Evolutionary conservation across 2,113 vertebrate genomes (phyloP).

Genomic region (Tetrao urogallus): DNA sequence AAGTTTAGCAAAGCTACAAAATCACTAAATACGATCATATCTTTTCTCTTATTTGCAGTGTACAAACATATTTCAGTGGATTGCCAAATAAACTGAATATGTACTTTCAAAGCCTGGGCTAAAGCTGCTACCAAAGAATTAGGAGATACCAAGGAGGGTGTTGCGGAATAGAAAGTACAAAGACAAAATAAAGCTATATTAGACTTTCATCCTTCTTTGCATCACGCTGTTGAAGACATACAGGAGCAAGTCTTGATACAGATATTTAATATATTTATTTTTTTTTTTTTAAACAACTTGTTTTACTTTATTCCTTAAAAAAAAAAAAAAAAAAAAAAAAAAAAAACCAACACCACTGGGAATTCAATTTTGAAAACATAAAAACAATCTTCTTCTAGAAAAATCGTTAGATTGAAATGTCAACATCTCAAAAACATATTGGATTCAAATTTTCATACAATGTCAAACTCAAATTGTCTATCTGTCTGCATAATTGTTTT

Average conservation of each 20-base stretch:
- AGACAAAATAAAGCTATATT: not conserved
- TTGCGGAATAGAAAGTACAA: not conserved
- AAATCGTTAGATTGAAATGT: too few relatives aligned
- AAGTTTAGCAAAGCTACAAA: not conserved
- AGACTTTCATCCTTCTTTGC: not conserved
- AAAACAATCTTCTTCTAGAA: too few relatives aligned
- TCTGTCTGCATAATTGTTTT: too few relatives aligned
- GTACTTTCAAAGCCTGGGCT: not conserved
- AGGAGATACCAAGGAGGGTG: not conserved
- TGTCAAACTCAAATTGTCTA: too few relatives aligned
- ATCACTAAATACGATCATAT: not conserved
- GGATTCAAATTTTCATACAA: too few relatives aligned
- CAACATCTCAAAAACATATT: too few relatives aligned
- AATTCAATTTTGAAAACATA: too few relatives aligned
- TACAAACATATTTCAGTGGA: not conserved
- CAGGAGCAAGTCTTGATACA: not conserved
- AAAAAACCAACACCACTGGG: too few relatives aligned
- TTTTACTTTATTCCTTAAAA: not conserved
- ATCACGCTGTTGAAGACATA: not conserved
- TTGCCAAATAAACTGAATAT: not conserved
- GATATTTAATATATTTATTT: not conserved
- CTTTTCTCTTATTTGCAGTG: not conserved
- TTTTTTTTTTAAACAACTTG: not conserved
- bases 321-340: not conserved
- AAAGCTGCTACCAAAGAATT: not conserved